phyloP scores from a whole-genome alignment of 2,797 vertebrate species.

The Bovichtus diacanthus region DNA sequence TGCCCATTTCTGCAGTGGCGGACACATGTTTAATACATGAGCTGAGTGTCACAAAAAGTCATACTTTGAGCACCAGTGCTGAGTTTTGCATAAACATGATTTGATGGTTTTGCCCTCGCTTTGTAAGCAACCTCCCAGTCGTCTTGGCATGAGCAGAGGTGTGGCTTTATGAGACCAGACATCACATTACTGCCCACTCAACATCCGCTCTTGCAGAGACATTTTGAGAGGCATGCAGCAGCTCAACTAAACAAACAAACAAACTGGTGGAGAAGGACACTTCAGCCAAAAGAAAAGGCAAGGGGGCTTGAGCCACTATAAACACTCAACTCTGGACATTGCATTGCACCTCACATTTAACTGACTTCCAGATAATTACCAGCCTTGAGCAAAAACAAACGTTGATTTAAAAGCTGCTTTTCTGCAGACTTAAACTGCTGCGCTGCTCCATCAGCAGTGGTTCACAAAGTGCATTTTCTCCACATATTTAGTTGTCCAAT shows the following conservation, averaged over 20 bases:
- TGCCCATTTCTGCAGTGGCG: not conserved
- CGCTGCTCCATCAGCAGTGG: slow-evolving; percentile 1
- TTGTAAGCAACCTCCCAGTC: slow-evolving; percentile 8
- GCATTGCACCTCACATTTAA: not conserved
- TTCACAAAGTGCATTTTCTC: slow-evolving; percentile 17
- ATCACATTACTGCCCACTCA: slow-evolving; percentile 42
- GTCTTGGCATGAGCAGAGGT: slow-evolving; percentile 30
- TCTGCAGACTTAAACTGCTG: not conserved
- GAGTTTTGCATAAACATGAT: slow-evolving; percentile 2
- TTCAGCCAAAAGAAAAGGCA: slow-evolving; percentile 2
- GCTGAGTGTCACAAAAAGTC: not conserved
- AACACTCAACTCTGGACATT: slow-evolving; percentile 6
- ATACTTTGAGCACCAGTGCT: not conserved
- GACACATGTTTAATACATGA: not conserved
- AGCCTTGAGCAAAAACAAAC: slow-evolving; percentile 6
- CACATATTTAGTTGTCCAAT: not conserved
- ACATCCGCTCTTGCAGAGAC: slow-evolving; percentile 31
- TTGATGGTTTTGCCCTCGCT: slow-evolving; percentile 22
- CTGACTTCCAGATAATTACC: slow-evolving; percentile 23
- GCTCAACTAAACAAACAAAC: slow-evolving; percentile 12
- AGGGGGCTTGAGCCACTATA: not conserved
- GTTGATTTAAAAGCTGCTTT: not conserved
- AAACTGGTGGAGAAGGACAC: not conserved
- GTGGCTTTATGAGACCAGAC: slow-evolving; percentile 37
- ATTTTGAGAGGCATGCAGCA: slow-evolving; percentile 17